These are phyloP conservation scores for Oreotrochilus melanogaster DNA, from an alignment of 2,113 vertebrate species.

Conservation along the genomic window DNA sequence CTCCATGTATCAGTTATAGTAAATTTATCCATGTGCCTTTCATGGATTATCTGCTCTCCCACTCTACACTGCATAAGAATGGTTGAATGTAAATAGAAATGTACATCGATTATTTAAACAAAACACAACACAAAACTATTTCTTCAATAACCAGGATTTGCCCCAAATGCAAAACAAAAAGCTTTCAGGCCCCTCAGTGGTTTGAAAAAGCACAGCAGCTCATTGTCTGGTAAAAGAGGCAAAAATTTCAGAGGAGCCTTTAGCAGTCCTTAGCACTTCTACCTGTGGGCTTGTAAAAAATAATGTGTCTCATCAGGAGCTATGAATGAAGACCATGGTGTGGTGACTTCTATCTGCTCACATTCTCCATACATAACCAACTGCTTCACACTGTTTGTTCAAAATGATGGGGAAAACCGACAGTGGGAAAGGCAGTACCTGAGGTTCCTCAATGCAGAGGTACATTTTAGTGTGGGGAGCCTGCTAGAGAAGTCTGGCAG, in stretches of 20 bases:
- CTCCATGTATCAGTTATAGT: neutral
- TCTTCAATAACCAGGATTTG: neutral
- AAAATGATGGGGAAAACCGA: neutral
- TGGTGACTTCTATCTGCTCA: neutral
- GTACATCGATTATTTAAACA: neutral
- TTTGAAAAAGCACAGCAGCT: neutral
- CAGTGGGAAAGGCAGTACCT: neutral
- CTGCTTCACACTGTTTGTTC: neutral
- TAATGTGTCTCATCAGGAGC: neutral
- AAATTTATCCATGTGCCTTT: neutral
- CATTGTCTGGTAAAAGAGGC: neutral
- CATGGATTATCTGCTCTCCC: neutral
- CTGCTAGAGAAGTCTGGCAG: neutral
- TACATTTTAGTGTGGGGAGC: accelerated
- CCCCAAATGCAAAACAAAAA: neutral
- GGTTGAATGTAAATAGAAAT: neutral
- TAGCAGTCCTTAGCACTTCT: neutral
- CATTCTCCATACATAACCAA: neutral
- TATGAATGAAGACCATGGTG: neutral
- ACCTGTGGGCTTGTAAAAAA: neutral
- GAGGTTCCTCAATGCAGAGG: neutral
- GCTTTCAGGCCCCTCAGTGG: too few relatives aligned
- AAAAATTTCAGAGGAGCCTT: neutral
- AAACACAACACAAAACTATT: neutral
- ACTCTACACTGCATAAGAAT: neutral